Evolutionary conservation across 2,113 vertebrate species (phyloP).

Genomic region (Antechinus stuartii): DNA sequence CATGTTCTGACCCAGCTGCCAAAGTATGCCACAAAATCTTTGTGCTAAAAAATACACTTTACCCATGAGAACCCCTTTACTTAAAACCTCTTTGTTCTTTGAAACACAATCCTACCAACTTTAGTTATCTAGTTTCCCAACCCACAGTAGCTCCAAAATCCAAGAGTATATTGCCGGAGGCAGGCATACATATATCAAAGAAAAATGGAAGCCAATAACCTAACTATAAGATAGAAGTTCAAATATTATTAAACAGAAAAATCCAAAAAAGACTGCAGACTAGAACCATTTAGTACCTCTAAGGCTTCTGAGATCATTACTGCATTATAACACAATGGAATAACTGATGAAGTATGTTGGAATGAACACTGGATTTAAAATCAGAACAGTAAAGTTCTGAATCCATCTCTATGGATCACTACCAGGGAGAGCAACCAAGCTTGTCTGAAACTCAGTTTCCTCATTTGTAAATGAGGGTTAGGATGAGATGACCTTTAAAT

Average conservation of each 20-base stretch:
- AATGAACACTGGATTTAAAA: neutral
- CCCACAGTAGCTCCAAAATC: neutral
- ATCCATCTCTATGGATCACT: neutral
- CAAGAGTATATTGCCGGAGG: neutral
- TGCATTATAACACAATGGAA: neutral
- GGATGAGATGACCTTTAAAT: neutral
- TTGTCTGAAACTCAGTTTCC: neutral
- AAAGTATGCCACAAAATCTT: neutral
- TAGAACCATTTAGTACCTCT: neutral
- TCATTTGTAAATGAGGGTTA: neutral
- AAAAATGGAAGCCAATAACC: slow-evolving; percentile 2
- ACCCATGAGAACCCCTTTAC: neutral
- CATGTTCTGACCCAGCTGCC: neutral
- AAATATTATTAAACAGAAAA: neutral
- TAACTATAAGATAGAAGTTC: neutral
- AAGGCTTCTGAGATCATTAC: neutral
- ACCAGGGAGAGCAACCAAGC: neutral
- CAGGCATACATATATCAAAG: neutral
- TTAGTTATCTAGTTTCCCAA: slow-evolving; percentile 11
- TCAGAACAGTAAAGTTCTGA: neutral
- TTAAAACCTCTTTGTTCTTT: neutral
- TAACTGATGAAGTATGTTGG: neutral
- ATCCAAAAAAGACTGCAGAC: neutral
- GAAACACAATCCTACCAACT: neutral
- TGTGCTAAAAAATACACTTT: neutral